Evolutionary conservation across 2,797 vertebrate genomes (phyloP).

Genomic region (Enteromius treurensis): DNA sequence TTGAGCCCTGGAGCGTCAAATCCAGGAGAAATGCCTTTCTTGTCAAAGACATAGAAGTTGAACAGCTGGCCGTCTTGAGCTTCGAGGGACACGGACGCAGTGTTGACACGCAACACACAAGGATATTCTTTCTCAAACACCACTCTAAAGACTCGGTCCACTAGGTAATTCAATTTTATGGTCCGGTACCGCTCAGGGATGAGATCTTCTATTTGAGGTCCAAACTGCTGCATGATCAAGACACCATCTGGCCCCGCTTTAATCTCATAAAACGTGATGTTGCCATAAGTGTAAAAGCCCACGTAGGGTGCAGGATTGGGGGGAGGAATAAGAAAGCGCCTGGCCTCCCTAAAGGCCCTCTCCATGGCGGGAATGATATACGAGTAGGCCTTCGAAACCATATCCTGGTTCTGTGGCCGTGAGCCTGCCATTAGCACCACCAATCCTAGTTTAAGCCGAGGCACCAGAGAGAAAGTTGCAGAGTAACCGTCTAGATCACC

Average conservation of each 20-base stretch:
- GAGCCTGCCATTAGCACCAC: conserved; percentile 90
- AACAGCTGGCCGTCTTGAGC: conserved; percentile 93
- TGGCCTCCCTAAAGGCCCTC: conserved; percentile 84
- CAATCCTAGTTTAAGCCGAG: conserved; percentile 87
- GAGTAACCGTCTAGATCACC: conserved; percentile 94
- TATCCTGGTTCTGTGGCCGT: conserved; percentile 82
- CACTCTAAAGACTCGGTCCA: conserved; percentile 88
- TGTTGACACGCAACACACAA: conserved; percentile 85
- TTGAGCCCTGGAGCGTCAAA: conserved; percentile 94
- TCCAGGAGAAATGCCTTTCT: conserved; percentile 85
- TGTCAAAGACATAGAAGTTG: conserved; percentile 86
- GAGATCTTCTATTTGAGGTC: conserved; percentile 88
- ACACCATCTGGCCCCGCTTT: conserved; percentile 81
- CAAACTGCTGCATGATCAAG: conserved; percentile 92
- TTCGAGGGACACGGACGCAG: conserved; percentile 89
- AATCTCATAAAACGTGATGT: conserved; percentile 93
- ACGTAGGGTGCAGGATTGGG: conserved; percentile 83
- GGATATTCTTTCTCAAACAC: conserved; percentile 93
- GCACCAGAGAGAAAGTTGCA: conserved; percentile 90
- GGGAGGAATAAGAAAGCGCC: conserved; percentile 76
- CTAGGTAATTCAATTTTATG: conserved; percentile 88
- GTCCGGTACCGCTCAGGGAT: conserved; percentile 89
- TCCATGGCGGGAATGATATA: conserved; percentile 90
- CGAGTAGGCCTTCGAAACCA: conserved; percentile 81
- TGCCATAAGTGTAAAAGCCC: conserved; percentile 90